Conservation (phyloP, 1,140 invertebrate species). For the Centruroides vittatus region DNA sequence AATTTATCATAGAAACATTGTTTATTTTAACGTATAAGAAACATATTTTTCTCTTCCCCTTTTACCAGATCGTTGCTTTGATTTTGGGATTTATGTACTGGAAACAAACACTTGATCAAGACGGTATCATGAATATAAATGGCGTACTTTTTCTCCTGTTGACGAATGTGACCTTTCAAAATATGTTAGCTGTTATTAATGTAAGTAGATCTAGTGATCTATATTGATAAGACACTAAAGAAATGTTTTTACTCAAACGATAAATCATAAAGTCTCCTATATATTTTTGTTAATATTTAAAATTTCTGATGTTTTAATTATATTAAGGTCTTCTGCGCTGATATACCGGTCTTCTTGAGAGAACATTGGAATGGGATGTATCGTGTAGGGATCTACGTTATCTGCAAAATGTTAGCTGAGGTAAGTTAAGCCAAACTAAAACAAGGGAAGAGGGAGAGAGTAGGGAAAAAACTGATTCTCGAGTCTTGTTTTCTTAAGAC, state of each 20-base stretch:
- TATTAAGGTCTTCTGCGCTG: constrained; percentile 73
- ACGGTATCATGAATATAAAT: constrained; percentile 89
- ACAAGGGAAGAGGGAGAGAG: background rate
- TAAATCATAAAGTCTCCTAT: too few relatives aligned
- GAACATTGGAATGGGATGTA: constrained; percentile 89
- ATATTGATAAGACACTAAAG: too few relatives aligned
- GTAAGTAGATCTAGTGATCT: constrained; percentile 39
- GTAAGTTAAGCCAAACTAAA: constrained; percentile 32
- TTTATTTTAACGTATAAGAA: too few relatives aligned
- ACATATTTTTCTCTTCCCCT: constrained; percentile 11
- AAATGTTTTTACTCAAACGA: too few relatives aligned
- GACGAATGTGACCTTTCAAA: constrained; percentile 87
- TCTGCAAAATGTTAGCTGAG: constrained; percentile 74
- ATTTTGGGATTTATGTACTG: constrained; percentile 81
- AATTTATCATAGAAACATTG: too few relatives aligned
- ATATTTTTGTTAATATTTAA: too few relatives aligned
- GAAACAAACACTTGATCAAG: constrained; percentile 63
- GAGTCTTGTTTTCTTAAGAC: too few relatives aligned
- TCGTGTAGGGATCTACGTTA: constrained; percentile 79
- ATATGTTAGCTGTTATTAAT: constrained; percentile 73
- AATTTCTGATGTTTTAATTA: background rate
- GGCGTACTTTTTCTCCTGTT: constrained; percentile 86
- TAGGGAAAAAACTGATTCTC: too few relatives aligned
- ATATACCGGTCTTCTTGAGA: constrained; percentile 78
- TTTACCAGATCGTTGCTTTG: constrained; percentile 60